Evolutionary conservation across 2,888 invertebrate genomes (phyloP).

Genomic region (Uropetala carovei): DNA sequence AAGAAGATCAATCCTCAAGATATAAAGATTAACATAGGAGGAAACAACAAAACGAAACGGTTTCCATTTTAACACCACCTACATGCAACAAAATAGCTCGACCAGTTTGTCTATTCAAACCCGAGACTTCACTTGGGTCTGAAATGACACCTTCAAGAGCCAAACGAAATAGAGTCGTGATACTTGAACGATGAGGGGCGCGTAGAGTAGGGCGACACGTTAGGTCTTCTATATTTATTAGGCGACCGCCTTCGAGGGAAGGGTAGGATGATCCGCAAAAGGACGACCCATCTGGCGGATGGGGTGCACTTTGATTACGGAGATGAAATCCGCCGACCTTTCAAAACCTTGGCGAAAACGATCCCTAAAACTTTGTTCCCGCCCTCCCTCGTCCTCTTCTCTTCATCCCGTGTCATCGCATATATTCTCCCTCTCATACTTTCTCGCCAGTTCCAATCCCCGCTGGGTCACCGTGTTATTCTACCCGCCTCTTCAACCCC

Average conservation of each 20-base stretch:
- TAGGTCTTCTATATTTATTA: neutral
- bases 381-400: neutral
- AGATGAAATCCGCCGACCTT: neutral
- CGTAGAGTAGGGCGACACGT: too few relatives aligned
- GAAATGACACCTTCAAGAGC: too few relatives aligned
- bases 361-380: neutral
- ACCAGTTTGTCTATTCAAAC: too few relatives aligned
- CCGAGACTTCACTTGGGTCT: too few relatives aligned
- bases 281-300: neutral
- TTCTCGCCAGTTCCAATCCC: neutral
- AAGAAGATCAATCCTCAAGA: too few relatives aligned
- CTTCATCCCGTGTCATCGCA: neutral
- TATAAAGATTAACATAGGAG: too few relatives aligned
- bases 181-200: too few relatives aligned
- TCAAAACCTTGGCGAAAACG: neutral
- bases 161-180: too few relatives aligned
- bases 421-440: neutral
- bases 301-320: neutral
- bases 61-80: too few relatives aligned
- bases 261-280: neutral
- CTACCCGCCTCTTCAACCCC: neutral
- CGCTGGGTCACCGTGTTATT: neutral
- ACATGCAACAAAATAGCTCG: too few relatives aligned
- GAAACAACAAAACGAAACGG: too few relatives aligned
- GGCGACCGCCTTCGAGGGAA: neutral